Conservation (phyloP, 2,888 invertebrate species). For the Laspeyria flexula region DNA sequence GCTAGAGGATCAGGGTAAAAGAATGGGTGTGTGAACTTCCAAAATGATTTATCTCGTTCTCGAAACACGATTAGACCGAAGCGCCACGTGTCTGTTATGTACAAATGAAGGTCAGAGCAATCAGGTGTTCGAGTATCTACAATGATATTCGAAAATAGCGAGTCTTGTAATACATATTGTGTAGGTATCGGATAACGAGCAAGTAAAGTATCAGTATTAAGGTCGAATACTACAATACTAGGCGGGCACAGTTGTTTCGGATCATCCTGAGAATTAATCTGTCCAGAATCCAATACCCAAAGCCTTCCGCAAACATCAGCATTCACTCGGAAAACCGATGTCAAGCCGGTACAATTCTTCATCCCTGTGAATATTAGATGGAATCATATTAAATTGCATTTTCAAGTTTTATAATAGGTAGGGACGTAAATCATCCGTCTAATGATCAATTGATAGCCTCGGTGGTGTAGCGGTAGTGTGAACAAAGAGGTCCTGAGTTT, state of each 20-base stretch:
- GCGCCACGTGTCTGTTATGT: slow-evolving; percentile 90
- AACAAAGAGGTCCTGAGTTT: no score
- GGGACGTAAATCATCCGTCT: no score
- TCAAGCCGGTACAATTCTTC: slow-evolving; percentile 88
- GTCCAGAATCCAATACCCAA: slow-evolving; percentile 93
- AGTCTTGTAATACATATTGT: slow-evolving; percentile 88
- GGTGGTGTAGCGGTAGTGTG: no score
- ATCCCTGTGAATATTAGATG: slow-evolving; percentile 31
- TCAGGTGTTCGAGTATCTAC: slow-evolving; percentile 86
- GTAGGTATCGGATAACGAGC: slow-evolving; percentile 88
- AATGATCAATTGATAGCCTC: no score
- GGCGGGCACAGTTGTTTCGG: slow-evolving; percentile 91
- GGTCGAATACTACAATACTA: slow-evolving; percentile 90
- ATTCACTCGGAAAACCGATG: slow-evolving; percentile 91
- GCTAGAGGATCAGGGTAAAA: slow-evolving; percentile 91
- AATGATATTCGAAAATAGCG: slow-evolving; percentile 89
- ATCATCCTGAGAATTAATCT: slow-evolving; percentile 88
- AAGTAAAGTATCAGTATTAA: slow-evolving; percentile 87
- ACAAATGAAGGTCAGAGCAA: slow-evolving; percentile 88
- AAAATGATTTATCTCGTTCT: slow-evolving; percentile 85
- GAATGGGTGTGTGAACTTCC: slow-evolving; percentile 88
- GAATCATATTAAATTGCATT: no score
- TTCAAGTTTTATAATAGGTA: no score
- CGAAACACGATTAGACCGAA: slow-evolving; percentile 88
- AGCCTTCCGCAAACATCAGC: slow-evolving; percentile 91